Conservation (phyloP, 2,797 vertebrate species). For the Hylomyscus alleni region DNA sequence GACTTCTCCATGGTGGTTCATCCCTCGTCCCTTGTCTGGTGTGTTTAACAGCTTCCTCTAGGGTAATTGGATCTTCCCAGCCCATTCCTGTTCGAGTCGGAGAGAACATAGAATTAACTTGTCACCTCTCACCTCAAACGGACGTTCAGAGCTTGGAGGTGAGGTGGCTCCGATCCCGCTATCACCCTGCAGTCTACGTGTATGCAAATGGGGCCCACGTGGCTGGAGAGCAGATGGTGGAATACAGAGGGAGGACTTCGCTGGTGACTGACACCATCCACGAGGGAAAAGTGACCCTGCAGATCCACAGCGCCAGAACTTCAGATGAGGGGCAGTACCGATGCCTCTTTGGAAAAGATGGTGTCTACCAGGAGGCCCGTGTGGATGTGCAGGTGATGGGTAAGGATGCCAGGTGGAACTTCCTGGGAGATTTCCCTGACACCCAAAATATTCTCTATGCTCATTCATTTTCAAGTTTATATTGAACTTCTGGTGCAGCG, state of each 20-base stretch:
- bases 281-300: conserved; percentile 59
- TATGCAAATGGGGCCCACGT: background rate
- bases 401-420: conserved; percentile 40
- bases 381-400: conserved; percentile 75
- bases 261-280: conserved; percentile 50
- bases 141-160: conserved; percentile 73
- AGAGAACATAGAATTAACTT: conserved; percentile 71
- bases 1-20: background rate
- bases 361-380: conserved; percentile 67
- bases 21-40: background rate
- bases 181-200: conserved; percentile 59
- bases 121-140: conserved; percentile 69
- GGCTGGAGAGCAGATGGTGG: conserved; percentile 64
- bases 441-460: background rate
- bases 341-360: conserved; percentile 75
- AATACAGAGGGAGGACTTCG: conserved; percentile 58
- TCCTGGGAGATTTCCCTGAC: background rate
- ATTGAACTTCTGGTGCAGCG: background rate
- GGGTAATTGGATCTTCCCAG: conserved; percentile 67
- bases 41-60: conserved; percentile 67
- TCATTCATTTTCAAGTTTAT: background rate
- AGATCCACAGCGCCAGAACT: background rate
- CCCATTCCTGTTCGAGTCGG: conserved; percentile 66
- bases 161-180: conserved; percentile 66
- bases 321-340: conserved; percentile 73